phyloP scores from a whole-genome alignment of 2,113 vertebrate species.

The Salvelinus fontinalis region DNA sequence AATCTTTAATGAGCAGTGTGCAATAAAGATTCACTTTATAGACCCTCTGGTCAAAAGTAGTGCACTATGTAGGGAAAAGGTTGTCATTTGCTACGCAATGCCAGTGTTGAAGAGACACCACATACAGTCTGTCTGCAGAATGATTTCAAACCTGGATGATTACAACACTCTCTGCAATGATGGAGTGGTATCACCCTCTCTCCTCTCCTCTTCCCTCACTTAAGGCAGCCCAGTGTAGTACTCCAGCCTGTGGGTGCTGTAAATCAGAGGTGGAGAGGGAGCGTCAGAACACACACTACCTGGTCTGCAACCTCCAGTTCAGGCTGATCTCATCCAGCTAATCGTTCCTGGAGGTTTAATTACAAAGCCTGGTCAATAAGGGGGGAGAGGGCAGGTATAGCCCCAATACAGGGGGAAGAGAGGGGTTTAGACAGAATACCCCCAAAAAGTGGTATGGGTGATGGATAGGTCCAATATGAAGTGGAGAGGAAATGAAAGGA shows the following conservation, averaged over 20 bases:
- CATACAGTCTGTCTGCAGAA: constrained; percentile 51
- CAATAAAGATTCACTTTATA: constrained; percentile 2
- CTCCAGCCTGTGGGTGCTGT: constrained; percentile 68
- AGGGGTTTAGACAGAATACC: no score
- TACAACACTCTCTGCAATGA: constrained; percentile 66
- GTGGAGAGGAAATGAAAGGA: no score
- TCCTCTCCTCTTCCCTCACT: constrained; percentile 67
- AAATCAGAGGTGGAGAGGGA: constrained; percentile 73
- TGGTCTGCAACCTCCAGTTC: constrained; percentile 57
- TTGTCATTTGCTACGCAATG: no score
- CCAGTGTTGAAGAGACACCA: constrained; percentile 1
- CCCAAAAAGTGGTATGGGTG: no score
- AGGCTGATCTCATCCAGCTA: constrained; percentile 68
- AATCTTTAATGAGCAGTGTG: constrained; percentile 70
- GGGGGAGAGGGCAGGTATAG: constrained; percentile 18
- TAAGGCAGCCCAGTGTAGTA: constrained; percentile 74
- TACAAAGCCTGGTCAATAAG: constrained; percentile 62
- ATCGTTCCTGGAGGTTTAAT: constrained; percentile 62
- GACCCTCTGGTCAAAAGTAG: no score
- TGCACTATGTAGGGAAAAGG: no score
- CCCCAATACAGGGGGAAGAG: no score
- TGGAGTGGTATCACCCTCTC: constrained; percentile 54
- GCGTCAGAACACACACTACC: constrained; percentile 64
- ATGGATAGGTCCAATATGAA: no score
- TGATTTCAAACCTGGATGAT: constrained; percentile 63